Evolutionary conservation across 2,888 invertebrate species (phyloP).

Genomic region (Hirtodrosophila duncani): DNA sequence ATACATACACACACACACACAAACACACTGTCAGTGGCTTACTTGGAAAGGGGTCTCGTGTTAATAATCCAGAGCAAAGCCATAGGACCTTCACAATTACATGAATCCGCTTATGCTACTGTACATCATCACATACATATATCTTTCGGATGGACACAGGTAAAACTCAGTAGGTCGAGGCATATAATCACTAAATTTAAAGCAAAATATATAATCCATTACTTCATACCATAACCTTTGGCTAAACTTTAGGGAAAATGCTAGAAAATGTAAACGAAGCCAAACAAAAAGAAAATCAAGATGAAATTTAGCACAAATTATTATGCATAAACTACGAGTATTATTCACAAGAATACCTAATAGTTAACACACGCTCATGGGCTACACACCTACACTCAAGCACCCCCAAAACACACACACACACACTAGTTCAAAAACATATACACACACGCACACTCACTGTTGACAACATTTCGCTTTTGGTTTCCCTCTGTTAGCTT

Average conservation of each 20-base stretch:
- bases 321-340: constrained; percentile 12
- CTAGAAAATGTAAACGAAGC: constrained; percentile 35
- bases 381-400: constrained; percentile 4
- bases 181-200: constrained; percentile 36
- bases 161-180: constrained; percentile 38
- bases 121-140: constrained; percentile 6
- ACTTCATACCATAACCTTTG: too few species aligned
- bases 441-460: constrained; percentile 12
- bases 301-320: constrained; percentile 18
- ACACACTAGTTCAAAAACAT: constrained; percentile 31
- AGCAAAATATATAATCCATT: constrained; percentile 22
- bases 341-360: constrained; percentile 6
- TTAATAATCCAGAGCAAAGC: too few species aligned
- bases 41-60: too few species aligned
- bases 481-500: constrained; percentile 15
- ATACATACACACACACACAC: background rate
- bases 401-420: constrained; percentile 12
- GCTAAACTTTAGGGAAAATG: constrained; percentile 46
- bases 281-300: constrained; percentile 8
- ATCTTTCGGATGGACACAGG: constrained; percentile 50
- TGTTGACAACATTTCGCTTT: constrained; percentile 5
- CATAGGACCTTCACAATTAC: too few species aligned
- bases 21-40: too few species aligned
- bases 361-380: constrained; percentile 8
- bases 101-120: background rate